These are phyloP conservation scores for Phoxinus phoxinus DNA, from an alignment of 2,113 vertebrate species.

Conservation along the genomic window DNA sequence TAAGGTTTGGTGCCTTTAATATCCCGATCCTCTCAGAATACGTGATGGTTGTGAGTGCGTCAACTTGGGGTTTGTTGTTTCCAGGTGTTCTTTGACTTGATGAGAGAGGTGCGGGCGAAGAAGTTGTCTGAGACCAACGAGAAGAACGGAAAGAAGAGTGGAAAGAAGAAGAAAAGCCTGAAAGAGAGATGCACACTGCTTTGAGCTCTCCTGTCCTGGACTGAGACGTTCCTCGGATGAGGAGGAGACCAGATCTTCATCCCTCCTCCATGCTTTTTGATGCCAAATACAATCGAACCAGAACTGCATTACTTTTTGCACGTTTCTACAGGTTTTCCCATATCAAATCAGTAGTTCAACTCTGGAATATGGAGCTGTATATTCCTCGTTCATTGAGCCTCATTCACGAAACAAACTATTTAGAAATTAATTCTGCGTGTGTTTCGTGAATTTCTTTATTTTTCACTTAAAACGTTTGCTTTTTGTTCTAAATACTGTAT, in stretches of 20 bases:
- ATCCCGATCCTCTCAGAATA: neutral
- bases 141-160: slow-evolving; percentile 90
- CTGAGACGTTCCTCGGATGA: slow-evolving; percentile 25
- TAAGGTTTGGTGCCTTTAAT: slow-evolving; percentile 80
- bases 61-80: neutral
- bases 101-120: slow-evolving; percentile 94
- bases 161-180: slow-evolving; percentile 93
- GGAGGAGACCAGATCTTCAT: neutral
- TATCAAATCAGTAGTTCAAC: neutral
- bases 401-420: neutral
- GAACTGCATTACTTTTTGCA: neutral
- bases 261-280: neutral
- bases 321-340: neutral
- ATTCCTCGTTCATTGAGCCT: neutral
- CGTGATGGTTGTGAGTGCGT: neutral
- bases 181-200: slow-evolving; percentile 90
- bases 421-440: neutral
- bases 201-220: slow-evolving; percentile 67
- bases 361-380: neutral
- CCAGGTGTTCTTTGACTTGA: slow-evolving; percentile 97
- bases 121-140: slow-evolving; percentile 97
- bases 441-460: neutral
- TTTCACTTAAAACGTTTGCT: neutral
- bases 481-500: neutral
- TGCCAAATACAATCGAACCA: slow-evolving; percentile 42